Evolutionary conservation across 2,797 vertebrate species (phyloP).

Genomic region (Heteromormyrus szaboi): DNA sequence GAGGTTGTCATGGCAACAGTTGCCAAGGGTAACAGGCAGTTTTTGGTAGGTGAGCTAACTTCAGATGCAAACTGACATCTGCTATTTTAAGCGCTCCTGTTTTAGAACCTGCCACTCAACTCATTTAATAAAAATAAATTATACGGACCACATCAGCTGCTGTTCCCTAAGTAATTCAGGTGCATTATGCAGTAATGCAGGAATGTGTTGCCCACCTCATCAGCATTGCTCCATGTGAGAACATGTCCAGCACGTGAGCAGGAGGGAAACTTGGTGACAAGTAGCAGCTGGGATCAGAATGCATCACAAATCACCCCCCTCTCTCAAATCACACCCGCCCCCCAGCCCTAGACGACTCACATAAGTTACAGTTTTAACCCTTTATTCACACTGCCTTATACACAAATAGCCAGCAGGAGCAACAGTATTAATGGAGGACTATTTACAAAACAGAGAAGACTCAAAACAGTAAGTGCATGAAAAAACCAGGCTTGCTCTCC

Average conservation of each 20-base stretch:
- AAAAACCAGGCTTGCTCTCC: not conserved
- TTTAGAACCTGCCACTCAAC: not conserved
- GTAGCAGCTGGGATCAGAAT: not conserved
- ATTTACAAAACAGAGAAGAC: constrained; percentile 24
- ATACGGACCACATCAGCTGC: not conserved
- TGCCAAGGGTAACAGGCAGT: constrained; percentile 3
- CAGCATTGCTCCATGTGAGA: not conserved
- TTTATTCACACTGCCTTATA: constrained; percentile 64
- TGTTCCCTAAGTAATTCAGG: not conserved
- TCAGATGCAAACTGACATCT: not conserved
- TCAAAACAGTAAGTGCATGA: not conserved
- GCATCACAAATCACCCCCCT: not conserved
- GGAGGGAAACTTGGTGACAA: not conserved
- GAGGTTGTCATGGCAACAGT: constrained; percentile 20
- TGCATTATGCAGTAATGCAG: not conserved
- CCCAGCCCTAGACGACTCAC: not conserved
- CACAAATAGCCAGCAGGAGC: constrained; percentile 62
- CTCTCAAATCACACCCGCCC: not conserved
- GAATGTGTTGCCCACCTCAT: not conserved
- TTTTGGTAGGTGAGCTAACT: not conserved
- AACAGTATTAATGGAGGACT: constrained; percentile 52
- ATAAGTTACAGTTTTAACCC: constrained; percentile 34
- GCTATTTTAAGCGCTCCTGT: not conserved
- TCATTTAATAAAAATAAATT: not conserved
- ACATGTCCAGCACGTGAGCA: not conserved